Evolutionary conservation across 1,140 invertebrate genomes (phyloP).

Genomic region (Zaprionus camerounensis): DNA sequence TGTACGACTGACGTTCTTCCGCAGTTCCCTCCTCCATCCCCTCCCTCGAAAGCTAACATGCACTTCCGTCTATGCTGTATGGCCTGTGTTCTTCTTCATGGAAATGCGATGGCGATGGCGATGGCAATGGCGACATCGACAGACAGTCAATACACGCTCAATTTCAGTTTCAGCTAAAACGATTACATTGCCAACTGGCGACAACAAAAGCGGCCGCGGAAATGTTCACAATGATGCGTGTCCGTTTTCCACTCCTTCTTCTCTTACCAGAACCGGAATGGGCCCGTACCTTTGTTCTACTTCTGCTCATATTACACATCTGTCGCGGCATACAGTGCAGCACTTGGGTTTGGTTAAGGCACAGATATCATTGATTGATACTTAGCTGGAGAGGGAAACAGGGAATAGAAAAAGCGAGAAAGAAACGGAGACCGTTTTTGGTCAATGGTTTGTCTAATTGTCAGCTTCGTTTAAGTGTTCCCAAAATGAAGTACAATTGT

Average conservation of each 20-base stretch:
- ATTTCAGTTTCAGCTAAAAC: constrained; percentile 55
- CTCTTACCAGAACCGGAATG: background rate
- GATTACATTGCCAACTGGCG: constrained; percentile 42
- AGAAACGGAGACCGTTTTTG: background rate
- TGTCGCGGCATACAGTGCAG: background rate
- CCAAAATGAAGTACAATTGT: no score
- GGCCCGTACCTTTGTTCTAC: constrained; percentile 1
- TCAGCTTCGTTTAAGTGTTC: no score
- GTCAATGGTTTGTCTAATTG: background rate
- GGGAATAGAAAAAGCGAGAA: background rate
- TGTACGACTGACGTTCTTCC: background rate
- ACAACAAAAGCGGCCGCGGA: constrained; percentile 58
- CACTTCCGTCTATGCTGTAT: constrained; percentile 6
- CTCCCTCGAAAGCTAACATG: background rate
- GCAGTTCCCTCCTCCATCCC: background rate
- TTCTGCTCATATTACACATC: background rate
- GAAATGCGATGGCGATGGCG: constrained; percentile 23
- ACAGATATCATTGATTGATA: background rate
- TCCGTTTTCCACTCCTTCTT: constrained; percentile 35
- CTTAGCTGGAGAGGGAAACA: background rate
- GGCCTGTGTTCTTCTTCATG: constrained; percentile 8
- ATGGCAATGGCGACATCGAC: background rate
- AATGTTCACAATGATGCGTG: constrained; percentile 67
- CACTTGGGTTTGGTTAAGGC: background rate
- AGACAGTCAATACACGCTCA: constrained; percentile 33